Base-by-base conservation (phyloP, 2,888 invertebrate genomes). In the Pinctada fucata region DNA sequence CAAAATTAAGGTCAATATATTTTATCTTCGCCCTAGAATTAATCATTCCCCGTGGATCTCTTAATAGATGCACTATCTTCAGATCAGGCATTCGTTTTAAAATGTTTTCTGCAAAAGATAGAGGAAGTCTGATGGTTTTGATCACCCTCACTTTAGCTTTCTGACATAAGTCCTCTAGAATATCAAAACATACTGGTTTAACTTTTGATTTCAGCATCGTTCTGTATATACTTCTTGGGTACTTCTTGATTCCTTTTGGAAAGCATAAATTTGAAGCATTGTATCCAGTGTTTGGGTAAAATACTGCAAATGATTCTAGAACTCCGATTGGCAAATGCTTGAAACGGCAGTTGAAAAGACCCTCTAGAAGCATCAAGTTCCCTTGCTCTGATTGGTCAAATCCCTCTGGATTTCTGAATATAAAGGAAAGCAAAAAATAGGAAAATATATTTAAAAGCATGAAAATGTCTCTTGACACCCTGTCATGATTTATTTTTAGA, bases 31-130 rank as follows among this genome's bases (percentile, higher is more conserved):
- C 49, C 13, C 79, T 65, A 0, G 79, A 79, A 64, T 72, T 63
- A 31, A 76, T 10, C 31, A 79, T 68, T 8, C 76, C 79, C 47
- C 79, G 47, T 8, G 79, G 79, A 70, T 79, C 79, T 48, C 79
- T 10, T 3, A 79, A 16, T 49, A 79, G 49, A 72, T 79, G 79
- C 13, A 79, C 63, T 10, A 79, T 68, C 52, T 76, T 76, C 48
- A 79, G 51, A 8, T 76, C 64, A 1, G 68, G 69, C 68, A 69
- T 68, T n/a, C 64, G 64, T 51, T 13, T 49, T 3, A 73, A 13
- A 31, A 69, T 47, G 5, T 16, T 31, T 51, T 63, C 16, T 47
- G 67, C 58, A 13, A 72, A 47, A 13, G 31, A 8, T 8, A 72
- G 31, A 5, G 75, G 51, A 16, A 79, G 10, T 45, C 79, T 67